Base-by-base conservation (phyloP, 2,113 vertebrate genomes). In the Neopipo cinnamomea region DNA sequence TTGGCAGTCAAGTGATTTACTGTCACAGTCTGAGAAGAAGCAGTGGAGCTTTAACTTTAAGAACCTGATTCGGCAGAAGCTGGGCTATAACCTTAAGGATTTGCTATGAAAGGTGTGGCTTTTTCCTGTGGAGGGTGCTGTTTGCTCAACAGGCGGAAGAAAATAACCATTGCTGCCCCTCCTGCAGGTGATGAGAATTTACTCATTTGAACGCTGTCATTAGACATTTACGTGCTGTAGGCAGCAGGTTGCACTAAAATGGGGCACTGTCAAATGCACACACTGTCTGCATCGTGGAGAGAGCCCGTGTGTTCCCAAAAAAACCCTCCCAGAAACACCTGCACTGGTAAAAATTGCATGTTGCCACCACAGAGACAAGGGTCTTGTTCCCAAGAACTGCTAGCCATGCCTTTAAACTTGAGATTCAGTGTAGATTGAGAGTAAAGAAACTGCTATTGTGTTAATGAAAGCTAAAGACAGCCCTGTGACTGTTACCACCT, bases 381-480 rank as follows among this genome's bases (percentile, higher is more conserved):
- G 97, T 91, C 89, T 94, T 96, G 83, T 97, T 97, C 97, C 97
- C 86, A 41, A 90, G 94, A 97, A 93, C 95, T 94, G 86, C 95
- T 96, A 97, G 96, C 97, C 96, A 96, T 98, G 97, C 98, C 98
- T 98, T 98, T 96, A 96, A 97, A 97, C 96, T 91, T 93, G 95
- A 96, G 96, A 96, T 98, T 95, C 97, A 98, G 97, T 96, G 97
- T 95, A 97, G 96, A 96, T 97, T 97, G 94, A 97, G 95, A 98
- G 95, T 98, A 96, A 97, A 95, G 96, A 97, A 97, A 97, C 97
- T 98, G 98, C 98, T 98, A 97, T 97, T 97, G 96, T 97, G 94
- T 97, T 98, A 96, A 96, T 97, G 88, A 96, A 96, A 96, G 95
- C 95, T 92, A 95, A 97, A 96, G 94, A 96, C 96, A 96, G 96